Percentiles rank a stretch among this genome's conserved stretches.
These are phyloP conservation scores for Epinephelus lanceolatus DNA, from an alignment of 2,113 vertebrate genomes.

Conservation along the genomic window DNA sequence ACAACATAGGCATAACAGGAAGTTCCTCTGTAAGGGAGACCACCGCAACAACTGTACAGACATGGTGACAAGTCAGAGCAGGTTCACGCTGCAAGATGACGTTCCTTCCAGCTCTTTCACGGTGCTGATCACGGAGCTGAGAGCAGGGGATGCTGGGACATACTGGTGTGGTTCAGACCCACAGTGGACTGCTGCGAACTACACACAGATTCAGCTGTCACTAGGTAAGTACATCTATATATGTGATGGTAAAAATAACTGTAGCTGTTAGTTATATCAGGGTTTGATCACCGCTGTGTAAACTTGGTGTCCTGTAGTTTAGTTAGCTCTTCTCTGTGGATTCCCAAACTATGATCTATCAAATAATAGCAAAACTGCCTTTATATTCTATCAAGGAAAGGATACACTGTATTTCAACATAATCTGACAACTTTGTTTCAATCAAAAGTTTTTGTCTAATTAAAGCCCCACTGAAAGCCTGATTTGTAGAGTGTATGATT, in stretches of 20 bases:
- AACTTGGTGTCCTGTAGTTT: neutral
- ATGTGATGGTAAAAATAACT: neutral
- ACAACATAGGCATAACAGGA: constrained; percentile 31
- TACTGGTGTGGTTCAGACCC: constrained; percentile 69
- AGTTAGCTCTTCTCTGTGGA: neutral
- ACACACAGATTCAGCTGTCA: constrained; percentile 54
- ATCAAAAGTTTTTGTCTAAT: too few relatives aligned
- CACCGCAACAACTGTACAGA: constrained; percentile 9
- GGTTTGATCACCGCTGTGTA: neutral
- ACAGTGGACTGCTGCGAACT: constrained; percentile 32
- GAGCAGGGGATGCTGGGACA: constrained; percentile 51
- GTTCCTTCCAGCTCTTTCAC: constrained; percentile 32
- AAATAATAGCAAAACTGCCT: neutral
- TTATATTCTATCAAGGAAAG: neutral
- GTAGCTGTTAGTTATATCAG: neutral
- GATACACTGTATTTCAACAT: too few relatives aligned
- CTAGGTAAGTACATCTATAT: constrained; percentile 20
- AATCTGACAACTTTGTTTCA: too few relatives aligned
- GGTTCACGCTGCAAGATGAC: constrained; percentile 14
- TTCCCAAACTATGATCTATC: neutral
- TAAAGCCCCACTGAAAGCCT: neutral
- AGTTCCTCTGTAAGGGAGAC: constrained; percentile 68
- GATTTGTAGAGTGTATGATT: neutral
- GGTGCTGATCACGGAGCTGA: constrained; percentile 12
- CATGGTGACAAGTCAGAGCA: neutral